Evolutionary conservation across 2,888 invertebrate species (phyloP).

Genomic region (Ischnura elegans): DNA sequence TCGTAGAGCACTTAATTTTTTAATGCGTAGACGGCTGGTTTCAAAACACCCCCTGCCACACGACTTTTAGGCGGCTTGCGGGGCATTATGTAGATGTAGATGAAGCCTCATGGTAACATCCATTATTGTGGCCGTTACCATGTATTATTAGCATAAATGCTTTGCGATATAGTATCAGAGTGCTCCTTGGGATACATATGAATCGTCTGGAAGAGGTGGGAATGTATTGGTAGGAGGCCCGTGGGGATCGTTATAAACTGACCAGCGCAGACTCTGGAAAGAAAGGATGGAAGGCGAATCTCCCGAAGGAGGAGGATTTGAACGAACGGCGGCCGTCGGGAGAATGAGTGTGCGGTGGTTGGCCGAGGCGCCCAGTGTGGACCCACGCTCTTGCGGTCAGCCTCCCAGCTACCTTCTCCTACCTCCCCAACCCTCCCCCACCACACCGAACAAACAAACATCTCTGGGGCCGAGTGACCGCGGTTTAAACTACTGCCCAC

Average conservation of each 20-base stretch:
- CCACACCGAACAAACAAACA: slow-evolving; percentile 43
- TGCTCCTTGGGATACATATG: neutral
- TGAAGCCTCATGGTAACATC: too few species aligned
- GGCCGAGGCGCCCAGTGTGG: slow-evolving; percentile 34
- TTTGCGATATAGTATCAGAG: neutral
- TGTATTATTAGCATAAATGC: neutral
- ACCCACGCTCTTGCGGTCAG: slow-evolving; percentile 43
- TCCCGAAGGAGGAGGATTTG: neutral
- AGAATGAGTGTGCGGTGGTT: neutral
- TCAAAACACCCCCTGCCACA: neutral
- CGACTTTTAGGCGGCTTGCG: too few species aligned
- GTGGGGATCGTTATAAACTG: neutral
- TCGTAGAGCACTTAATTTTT: too few species aligned
- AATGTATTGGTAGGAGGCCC: neutral
- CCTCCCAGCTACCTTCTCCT: neutral
- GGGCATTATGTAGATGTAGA: too few species aligned
- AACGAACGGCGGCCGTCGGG: neutral
- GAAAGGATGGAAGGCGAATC: neutral
- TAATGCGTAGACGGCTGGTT: too few species aligned
- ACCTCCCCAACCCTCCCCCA: neutral
- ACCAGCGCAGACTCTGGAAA: neutral
- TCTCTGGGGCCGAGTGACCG: slow-evolving; percentile 62
- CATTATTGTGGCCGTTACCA: neutral
- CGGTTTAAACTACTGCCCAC: slow-evolving; percentile 59
- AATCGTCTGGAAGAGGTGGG: neutral